These are phyloP conservation scores for Coreoperca whiteheadi DNA, from an alignment of 2,113 vertebrate genomes.

Conservation along the genomic window DNA sequence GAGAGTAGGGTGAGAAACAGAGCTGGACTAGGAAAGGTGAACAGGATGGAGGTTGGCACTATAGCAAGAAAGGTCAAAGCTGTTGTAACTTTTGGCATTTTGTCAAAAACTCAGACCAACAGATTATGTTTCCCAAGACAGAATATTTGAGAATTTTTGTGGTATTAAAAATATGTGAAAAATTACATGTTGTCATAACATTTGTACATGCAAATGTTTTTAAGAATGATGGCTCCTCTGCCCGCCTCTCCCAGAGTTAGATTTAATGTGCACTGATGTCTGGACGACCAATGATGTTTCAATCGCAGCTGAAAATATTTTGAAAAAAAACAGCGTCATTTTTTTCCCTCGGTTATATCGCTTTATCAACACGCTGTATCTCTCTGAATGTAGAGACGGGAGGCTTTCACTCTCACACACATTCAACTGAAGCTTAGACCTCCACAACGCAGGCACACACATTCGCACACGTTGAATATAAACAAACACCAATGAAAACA, in stretches of 20 bases:
- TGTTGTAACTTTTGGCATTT: constrained; percentile 61
- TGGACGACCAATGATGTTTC: constrained; percentile 59
- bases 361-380: constrained; percentile 36
- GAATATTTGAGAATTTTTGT: constrained; percentile 64
- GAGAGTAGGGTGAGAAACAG: background rate
- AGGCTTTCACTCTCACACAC: background rate
- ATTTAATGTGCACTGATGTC: constrained; percentile 57
- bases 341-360: constrained; percentile 15
- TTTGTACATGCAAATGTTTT: constrained; percentile 70
- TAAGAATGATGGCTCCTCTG: constrained; percentile 53
- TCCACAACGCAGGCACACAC: constrained; percentile 1
- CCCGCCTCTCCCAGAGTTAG: constrained; percentile 28
- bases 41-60: background rate
- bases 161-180: constrained; percentile 70
- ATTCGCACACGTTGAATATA: background rate
- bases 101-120: constrained; percentile 59
- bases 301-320: constrained; percentile 17
- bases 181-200: constrained; percentile 77
- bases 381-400: background rate
- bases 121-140: constrained; percentile 55
- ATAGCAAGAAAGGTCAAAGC: constrained; percentile 41
- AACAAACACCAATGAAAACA: constrained; percentile 22
- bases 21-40: background rate
- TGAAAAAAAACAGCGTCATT: background rate
- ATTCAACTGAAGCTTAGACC: background rate